Evolutionary conservation across 1,140 invertebrate genomes (phyloP).

Genomic region (Papilio dardanus): DNA sequence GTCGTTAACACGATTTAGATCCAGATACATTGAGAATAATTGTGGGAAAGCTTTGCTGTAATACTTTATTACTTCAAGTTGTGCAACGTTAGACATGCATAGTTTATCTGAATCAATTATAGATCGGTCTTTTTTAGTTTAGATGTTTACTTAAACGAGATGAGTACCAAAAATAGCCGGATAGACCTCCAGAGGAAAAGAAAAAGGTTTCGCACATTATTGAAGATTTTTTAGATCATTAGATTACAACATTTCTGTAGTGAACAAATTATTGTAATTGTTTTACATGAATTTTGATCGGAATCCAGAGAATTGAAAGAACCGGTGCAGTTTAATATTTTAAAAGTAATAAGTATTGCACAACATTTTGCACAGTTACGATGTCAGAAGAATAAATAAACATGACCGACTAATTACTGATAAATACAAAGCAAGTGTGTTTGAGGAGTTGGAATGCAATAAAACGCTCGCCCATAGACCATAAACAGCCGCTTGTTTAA

Average conservation of each 20-base stretch:
- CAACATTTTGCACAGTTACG: not conserved
- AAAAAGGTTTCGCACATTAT: not conserved
- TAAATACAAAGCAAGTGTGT: constrained; percentile 30
- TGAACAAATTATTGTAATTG: not conserved
- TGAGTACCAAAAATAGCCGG: not conserved
- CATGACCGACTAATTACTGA: constrained; percentile 35
- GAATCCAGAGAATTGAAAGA: not conserved
- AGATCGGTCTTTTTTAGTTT: not conserved
- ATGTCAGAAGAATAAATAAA: constrained; percentile 27
- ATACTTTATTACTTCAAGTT: not conserved
- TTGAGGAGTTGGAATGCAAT: constrained; percentile 26
- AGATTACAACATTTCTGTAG: no score
- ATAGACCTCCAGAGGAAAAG: not conserved
- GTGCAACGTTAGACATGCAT: not conserved
- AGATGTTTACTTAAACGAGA: not conserved
- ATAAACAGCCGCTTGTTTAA: constrained; percentile 32
- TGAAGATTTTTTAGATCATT: no score
- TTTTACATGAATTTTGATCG: not conserved
- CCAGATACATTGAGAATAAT: constrained; percentile 31
- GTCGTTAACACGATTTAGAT: constrained; percentile 36
- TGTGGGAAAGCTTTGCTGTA: constrained; percentile 25
- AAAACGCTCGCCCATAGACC: constrained; percentile 26
- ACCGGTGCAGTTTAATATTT: not conserved
- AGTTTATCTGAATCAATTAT: not conserved
- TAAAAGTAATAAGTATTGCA: not conserved